Evolutionary conservation across 2,797 vertebrate genomes (phyloP).

Genomic region (Acipenser transmontanus): DNA sequence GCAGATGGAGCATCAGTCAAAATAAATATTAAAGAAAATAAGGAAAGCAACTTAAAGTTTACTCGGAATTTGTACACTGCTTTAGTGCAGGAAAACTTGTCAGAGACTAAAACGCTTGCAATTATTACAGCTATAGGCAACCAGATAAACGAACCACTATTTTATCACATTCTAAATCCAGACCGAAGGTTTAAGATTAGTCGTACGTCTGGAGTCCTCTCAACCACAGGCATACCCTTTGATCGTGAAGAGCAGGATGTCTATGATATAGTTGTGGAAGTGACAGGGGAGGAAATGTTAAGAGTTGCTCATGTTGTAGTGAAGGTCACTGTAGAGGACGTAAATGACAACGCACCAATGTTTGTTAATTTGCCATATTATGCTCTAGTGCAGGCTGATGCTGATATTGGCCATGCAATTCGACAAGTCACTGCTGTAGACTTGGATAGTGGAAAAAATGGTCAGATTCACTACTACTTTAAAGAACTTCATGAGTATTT

Average conservation of each 20-base stretch:
- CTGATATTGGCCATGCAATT: slow-evolving; percentile 74
- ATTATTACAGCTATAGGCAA: slow-evolving; percentile 83
- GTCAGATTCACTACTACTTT: slow-evolving; percentile 75
- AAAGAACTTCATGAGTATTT: slow-evolving; percentile 80
- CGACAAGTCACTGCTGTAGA: slow-evolving; percentile 81
- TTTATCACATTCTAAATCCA: slow-evolving; percentile 88
- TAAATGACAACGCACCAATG: slow-evolving; percentile 84
- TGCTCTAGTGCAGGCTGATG: slow-evolving; percentile 79
- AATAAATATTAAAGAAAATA: slow-evolving; percentile 87
- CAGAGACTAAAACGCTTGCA: slow-evolving; percentile 75
- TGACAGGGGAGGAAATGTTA: slow-evolving; percentile 70
- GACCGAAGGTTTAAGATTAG: slow-evolving; percentile 86
- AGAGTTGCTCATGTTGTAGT: slow-evolving; percentile 76
- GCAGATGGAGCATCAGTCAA: slow-evolving; percentile 73
- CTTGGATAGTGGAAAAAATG: slow-evolving; percentile 75
- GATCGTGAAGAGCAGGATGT: slow-evolving; percentile 80
- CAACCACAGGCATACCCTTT: slow-evolving; percentile 85
- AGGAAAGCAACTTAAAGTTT: slow-evolving; percentile 78
- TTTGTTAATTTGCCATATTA: slow-evolving; percentile 94
- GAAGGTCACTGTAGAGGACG: slow-evolving; percentile 76
- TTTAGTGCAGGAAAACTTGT: slow-evolving; percentile 77
- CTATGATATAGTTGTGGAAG: slow-evolving; percentile 85
- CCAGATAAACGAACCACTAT: slow-evolving; percentile 88
- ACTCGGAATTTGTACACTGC: slow-evolving; percentile 81
- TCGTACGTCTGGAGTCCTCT: slow-evolving; percentile 85